A percentile compares a stretch with the other conserved stretches of the same genome.
Evolutionary conservation across 2,113 vertebrate species (phyloP).

Genomic region (Menidia beryllina): DNA sequence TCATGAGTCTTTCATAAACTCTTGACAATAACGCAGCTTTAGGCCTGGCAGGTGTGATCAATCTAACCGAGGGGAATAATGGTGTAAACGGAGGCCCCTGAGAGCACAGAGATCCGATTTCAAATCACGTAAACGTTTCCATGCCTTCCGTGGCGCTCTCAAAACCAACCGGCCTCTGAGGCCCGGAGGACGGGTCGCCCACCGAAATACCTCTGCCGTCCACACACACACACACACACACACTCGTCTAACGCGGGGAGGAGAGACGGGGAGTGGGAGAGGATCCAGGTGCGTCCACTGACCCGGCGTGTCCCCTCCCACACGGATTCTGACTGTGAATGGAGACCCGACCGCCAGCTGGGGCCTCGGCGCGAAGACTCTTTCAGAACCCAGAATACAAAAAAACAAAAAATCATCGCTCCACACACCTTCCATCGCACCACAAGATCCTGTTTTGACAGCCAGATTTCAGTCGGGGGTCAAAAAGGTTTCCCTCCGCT

Average conservation of each 20-base stretch:
- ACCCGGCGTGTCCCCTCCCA: conserved; percentile 55
- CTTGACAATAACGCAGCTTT: conserved; percentile 32
- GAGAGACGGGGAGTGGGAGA: conserved; percentile 19
- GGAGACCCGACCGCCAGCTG: conserved; percentile 45
- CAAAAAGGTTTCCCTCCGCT: too few relatives aligned
- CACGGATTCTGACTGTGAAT: conserved; percentile 63
- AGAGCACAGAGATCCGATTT: conserved; percentile 43
- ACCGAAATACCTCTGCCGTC: not conserved
- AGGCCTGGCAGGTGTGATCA: conserved; percentile 48
- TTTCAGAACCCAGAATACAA: conserved; percentile 44
- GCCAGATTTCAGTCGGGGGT: not conserved
- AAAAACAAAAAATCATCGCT: conserved; percentile 10
- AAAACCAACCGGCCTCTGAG: not conserved
- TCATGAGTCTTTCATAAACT: conserved; percentile 22
- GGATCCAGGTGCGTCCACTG: conserved; percentile 62
- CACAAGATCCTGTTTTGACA: conserved; percentile 50
- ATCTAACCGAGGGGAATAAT: conserved; percentile 25
- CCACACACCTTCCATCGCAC: conserved; percentile 47
- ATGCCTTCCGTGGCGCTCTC: not conserved
- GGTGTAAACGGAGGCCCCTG: conserved; percentile 17
- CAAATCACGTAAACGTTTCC: conserved; percentile 1
- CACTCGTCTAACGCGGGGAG: conserved; percentile 3
- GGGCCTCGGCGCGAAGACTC: conserved; percentile 54
- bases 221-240: not conserved
- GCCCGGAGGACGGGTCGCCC: conserved; percentile 1